Evolutionary conservation across 2,888 invertebrate genomes (phyloP).

Genomic region (Synergus laeviventris): DNA sequence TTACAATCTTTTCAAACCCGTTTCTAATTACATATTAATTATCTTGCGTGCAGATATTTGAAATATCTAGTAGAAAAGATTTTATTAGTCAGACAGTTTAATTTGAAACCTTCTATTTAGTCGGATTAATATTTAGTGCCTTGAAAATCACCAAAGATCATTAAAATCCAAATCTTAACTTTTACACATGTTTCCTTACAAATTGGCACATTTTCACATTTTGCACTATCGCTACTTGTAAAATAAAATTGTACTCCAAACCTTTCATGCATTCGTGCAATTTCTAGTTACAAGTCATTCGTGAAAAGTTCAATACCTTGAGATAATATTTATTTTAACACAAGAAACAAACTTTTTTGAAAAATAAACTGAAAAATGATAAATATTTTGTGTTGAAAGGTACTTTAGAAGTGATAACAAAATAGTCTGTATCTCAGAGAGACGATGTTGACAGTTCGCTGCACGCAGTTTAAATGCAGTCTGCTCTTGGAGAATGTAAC

Average conservation of each 20-base stretch:
- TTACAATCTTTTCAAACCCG: neutral
- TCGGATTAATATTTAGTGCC: too few relatives aligned
- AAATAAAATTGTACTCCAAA: neutral
- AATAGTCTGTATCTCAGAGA: neutral
- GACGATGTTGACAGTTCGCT: conserved; percentile 44
- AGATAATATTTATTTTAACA: neutral
- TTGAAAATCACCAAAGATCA: too few relatives aligned
- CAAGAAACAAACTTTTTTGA: neutral
- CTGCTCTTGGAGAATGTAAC: conserved; percentile 38
- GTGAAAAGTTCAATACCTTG: neutral
- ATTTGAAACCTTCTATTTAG: too few relatives aligned
- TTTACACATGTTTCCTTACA: neutral
- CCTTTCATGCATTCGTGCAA: neutral
- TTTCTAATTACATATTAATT: neutral
- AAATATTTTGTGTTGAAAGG: neutral
- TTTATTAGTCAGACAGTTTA: neutral
- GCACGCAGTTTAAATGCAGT: conserved; percentile 57
- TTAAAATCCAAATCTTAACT: too few relatives aligned
- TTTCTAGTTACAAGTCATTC: neutral
- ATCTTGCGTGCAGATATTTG: neutral
- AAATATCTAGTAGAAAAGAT: neutral
- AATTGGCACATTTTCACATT: neutral
- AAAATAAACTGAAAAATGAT: neutral
- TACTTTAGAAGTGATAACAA: neutral
- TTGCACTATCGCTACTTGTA: neutral